Evolutionary conservation across 2,113 vertebrate species (phyloP).

Genomic region (Cichladusa arquata): DNA sequence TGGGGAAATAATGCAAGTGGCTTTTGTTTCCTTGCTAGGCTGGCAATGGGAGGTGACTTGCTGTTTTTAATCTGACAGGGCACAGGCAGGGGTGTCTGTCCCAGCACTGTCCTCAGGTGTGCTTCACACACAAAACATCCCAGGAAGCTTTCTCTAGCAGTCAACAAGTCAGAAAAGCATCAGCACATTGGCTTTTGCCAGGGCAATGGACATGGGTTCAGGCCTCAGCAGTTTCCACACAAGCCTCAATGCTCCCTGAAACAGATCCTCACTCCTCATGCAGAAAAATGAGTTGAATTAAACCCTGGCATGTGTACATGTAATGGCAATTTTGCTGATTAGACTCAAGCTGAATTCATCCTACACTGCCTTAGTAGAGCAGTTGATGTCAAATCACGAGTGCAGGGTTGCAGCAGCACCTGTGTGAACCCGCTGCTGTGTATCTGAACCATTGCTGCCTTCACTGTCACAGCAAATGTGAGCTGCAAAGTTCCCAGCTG

Average conservation of each 20-base stretch:
- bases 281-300: background rate
- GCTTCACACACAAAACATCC: fast-evolving
- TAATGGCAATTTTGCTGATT: background rate
- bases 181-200: background rate
- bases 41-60: background rate
- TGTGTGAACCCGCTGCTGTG: fast-evolving
- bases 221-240: background rate
- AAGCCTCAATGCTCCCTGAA: background rate
- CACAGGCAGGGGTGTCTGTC: background rate
- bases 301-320: background rate
- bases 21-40: background rate
- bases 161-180: background rate
- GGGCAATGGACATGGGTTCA: background rate
- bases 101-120: background rate
- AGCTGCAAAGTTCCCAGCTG: background rate
- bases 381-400: background rate
- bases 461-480: background rate
- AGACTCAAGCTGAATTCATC: background rate
- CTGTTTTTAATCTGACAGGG: background rate
- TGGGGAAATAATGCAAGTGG: background rate
- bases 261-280: background rate
- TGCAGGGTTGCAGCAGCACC: background rate
- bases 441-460: background rate
- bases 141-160: background rate
- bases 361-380: background rate